Percentiles rank a stretch among this genome's conserved stretches.
Evolutionary conservation across 2,888 invertebrate species (phyloP).

Genomic region (Polydrusus cervinus): DNA sequence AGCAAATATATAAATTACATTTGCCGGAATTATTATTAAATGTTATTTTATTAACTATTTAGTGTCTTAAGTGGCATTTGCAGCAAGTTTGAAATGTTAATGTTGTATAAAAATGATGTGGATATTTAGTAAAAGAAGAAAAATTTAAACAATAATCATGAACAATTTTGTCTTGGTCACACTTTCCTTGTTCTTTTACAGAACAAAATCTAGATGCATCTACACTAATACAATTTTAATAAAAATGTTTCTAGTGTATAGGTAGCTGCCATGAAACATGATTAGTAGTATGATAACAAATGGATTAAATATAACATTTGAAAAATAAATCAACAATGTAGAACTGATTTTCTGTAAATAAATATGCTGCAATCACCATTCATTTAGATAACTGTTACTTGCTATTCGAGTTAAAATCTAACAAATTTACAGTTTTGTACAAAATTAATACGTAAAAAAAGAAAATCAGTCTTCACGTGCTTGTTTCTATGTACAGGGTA

Average conservation of each 20-base stretch:
- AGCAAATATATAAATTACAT: conserved; percentile 9
- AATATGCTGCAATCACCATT: conserved; percentile 35
- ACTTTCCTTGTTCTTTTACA: not conserved
- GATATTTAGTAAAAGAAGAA: conserved; percentile 16
- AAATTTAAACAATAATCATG: not conserved
- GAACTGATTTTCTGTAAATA: conserved; percentile 39
- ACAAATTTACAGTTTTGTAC: conserved; percentile 61
- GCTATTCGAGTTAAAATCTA: conserved; percentile 45
- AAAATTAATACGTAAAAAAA: conserved; percentile 70
- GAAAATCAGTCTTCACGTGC: conserved; percentile 71
- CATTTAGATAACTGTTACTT: conserved; percentile 35
- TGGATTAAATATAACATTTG: not conserved
- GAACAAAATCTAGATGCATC: not conserved
- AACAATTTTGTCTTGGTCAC: conserved; percentile 17
- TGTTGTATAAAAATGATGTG: not conserved
- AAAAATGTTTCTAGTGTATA: not conserved
- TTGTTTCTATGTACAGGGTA: conserved; percentile 59
- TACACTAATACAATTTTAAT: conserved; percentile 8
- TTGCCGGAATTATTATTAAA: not conserved
- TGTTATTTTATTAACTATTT: conserved; percentile 9
- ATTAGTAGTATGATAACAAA: conserved; percentile 1
- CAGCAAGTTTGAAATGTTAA: conserved; percentile 20
- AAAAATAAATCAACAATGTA: conserved; percentile 16
- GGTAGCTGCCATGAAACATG: not conserved
- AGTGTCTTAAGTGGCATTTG: conserved; percentile 5